These are phyloP conservation scores for Agrochola lota DNA, from an alignment of 2,888 invertebrate species.

Conservation along the genomic window DNA sequence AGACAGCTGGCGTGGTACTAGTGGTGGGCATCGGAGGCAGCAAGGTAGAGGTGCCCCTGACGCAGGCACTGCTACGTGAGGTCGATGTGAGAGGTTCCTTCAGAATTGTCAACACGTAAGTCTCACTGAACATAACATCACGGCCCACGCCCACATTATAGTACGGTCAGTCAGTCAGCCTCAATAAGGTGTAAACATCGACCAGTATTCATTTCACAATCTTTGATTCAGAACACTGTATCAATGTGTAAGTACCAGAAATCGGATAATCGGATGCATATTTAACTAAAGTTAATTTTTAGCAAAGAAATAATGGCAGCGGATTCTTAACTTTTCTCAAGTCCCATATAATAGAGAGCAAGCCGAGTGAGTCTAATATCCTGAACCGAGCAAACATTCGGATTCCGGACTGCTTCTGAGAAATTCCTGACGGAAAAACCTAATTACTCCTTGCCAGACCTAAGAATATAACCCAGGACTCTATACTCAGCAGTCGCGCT, in stretches of 20 bases:
- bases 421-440: background rate
- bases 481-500: background rate
- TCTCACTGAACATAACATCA: constrained; percentile 3
- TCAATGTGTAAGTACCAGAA: no score
- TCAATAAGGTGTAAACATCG: no score
- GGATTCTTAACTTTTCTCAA: no score
- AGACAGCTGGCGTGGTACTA: constrained; percentile 95
- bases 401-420: background rate
- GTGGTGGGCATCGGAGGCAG: constrained; percentile 96
- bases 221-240: no score
- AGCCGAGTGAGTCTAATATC: no score
- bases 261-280: no score
- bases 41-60: constrained; percentile 94
- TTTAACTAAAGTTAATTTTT: no score
- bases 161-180: no score
- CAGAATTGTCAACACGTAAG: constrained; percentile 96
- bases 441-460: background rate
- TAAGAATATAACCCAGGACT: background rate
- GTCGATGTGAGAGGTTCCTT: constrained; percentile 97
- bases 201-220: no score
- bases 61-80: constrained; percentile 94
- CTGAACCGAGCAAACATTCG: background rate
- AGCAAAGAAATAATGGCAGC: no score
- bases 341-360: no score
- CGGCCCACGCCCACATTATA: no score